Percentiles rank a stretch among this genome's conserved stretches.
Conservation (phyloP, 2,113 vertebrate genomes). For the Chaetodon auriga region DNA sequence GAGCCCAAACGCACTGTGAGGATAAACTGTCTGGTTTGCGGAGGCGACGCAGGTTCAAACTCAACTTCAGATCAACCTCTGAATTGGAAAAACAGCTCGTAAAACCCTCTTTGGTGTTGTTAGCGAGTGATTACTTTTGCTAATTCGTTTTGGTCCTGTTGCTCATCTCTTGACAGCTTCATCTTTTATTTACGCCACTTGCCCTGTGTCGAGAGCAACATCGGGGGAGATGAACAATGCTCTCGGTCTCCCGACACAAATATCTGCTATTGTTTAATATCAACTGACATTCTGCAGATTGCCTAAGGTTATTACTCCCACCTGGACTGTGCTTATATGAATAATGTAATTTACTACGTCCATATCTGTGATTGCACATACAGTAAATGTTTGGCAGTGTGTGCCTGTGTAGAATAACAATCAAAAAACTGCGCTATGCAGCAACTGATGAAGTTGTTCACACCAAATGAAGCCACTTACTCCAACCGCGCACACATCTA, state of each 20-base stretch:
- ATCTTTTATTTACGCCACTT: conserved; percentile 75
- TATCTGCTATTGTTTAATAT: conserved; percentile 47
- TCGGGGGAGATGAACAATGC: conserved; percentile 27
- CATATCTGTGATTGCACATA: conserved; percentile 39
- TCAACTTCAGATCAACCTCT: neutral
- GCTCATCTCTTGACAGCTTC: conserved; percentile 71
- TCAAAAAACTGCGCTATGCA: conserved; percentile 29
- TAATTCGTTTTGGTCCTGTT: conserved; percentile 67
- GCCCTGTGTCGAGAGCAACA: conserved; percentile 34
- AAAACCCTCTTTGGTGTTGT: conserved; percentile 49
- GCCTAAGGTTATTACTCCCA: conserved; percentile 54
- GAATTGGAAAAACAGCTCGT: conserved; percentile 23
- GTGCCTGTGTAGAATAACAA: conserved; percentile 59
- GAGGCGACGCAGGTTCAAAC: neutral
- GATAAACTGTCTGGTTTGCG: conserved; percentile 42
- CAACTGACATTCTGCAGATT: conserved; percentile 53
- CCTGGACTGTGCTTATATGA: conserved; percentile 40
- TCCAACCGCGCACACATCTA: conserved; percentile 6
- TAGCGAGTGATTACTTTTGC: conserved; percentile 65
- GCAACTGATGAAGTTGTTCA: conserved; percentile 69
- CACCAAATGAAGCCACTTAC: conserved; percentile 66
- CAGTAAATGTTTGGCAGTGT: conserved; percentile 47
- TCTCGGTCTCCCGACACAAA: conserved; percentile 38
- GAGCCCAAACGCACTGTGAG: conserved; percentile 25
- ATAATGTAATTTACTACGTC: conserved; percentile 29